phyloP scores from a whole-genome alignment of 2,888 invertebrate species.

The Nemapogon koenigi region DNA sequence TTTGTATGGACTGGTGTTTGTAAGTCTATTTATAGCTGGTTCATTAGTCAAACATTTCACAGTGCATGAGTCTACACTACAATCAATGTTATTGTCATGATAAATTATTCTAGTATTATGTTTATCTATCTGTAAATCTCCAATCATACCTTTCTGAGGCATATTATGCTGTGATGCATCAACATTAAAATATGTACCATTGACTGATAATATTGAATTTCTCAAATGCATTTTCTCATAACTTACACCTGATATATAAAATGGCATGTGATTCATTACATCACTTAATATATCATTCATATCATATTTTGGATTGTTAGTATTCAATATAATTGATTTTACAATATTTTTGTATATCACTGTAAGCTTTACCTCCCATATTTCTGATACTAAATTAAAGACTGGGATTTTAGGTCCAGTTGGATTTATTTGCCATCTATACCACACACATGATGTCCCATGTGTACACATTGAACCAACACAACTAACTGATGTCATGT shows the following conservation, averaged over 20 bases:
- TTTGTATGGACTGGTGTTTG: neutral
- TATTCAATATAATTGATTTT: neutral
- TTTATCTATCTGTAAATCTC: neutral
- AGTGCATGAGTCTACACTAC: neutral
- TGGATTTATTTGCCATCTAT: conserved; percentile 8
- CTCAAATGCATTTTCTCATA: neutral
- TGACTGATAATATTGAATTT: neutral
- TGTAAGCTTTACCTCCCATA: neutral
- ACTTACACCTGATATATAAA: neutral
- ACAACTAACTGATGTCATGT: conserved; percentile 7
- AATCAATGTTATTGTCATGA: neutral
- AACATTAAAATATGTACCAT: neutral
- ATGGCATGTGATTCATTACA: conserved; percentile 3
- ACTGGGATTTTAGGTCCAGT: neutral
- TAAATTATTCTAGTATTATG: neutral
- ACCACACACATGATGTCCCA: conserved; percentile 12
- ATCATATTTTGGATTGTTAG: conserved; percentile 7
- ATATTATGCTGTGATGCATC: neutral
- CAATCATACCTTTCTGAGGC: neutral
- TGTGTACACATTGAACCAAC: conserved; percentile 9
- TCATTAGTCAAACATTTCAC: neutral
- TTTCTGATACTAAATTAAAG: neutral
- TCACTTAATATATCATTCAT: conserved; percentile 2
- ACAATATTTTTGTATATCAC: neutral
- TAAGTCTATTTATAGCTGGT: neutral